Conservation (phyloP, 2,888 invertebrate genomes). For the Apamea epomidion region DNA sequence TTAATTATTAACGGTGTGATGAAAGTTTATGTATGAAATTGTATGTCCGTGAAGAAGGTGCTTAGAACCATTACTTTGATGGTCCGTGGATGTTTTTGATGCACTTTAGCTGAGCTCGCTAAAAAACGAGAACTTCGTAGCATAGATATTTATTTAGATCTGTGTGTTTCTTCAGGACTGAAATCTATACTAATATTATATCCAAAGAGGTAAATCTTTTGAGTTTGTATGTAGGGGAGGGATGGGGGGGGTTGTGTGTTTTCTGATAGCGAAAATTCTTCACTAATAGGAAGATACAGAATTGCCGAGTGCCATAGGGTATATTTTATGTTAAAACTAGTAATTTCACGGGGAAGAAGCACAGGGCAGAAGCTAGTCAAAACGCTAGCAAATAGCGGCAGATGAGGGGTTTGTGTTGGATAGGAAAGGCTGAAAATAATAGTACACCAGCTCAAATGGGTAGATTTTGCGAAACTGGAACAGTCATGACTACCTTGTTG, state of each 20-base stretch:
- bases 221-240: neutral
- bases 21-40: conserved; percentile 12
- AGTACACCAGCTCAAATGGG: neutral
- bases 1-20: conserved; percentile 16
- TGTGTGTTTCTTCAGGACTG: neutral
- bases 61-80: conserved; percentile 32
- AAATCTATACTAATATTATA: neutral
- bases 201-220: neutral
- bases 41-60: conserved; percentile 25
- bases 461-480: neutral
- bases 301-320: neutral
- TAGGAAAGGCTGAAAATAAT: neutral
- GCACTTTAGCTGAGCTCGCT: neutral
- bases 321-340: neutral
- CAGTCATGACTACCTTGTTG: no score
- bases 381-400: neutral
- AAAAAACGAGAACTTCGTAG: conserved; percentile 2
- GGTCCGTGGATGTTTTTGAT: neutral
- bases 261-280: neutral
- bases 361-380: neutral
- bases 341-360: neutral
- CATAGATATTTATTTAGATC: conserved; percentile 1
- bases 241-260: no score
- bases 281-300: neutral
- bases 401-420: no score